Evolutionary conservation across 2,113 vertebrate genomes (phyloP).

Genomic region (Grammomys surdaster): DNA sequence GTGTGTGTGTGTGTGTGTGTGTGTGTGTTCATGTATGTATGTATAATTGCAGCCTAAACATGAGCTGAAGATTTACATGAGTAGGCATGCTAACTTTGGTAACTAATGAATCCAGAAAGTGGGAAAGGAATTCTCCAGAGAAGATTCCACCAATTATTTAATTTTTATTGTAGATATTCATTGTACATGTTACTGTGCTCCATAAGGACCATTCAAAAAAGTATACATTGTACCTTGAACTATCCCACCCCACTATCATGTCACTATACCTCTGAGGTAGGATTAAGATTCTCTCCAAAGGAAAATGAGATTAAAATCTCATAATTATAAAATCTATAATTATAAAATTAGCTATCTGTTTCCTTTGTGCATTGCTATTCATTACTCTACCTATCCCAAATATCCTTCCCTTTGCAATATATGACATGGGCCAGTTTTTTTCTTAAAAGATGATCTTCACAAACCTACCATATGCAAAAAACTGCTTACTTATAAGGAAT

Average conservation of each 20-base stretch:
- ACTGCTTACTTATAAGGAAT: not conserved
- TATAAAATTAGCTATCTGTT: not conserved
- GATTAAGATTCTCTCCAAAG: not conserved
- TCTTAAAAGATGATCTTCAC: not conserved
- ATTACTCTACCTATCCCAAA: not conserved
- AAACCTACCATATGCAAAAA: not conserved
- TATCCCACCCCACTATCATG: not conserved
- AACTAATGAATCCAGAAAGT: not conserved
- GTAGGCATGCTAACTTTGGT: not conserved
- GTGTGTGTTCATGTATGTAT: no score
- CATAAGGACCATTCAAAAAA: not conserved
- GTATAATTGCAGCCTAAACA: not conserved
- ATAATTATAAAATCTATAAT: not conserved
- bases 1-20: no score
- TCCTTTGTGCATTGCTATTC: not conserved
- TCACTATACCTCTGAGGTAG: not conserved
- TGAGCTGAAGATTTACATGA: not conserved
- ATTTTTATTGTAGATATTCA: not conserved
- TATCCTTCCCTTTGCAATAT: not conserved
- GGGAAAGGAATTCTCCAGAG: not conserved
- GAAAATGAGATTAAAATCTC: not conserved
- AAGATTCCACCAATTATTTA: not conserved
- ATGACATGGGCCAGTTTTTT: not conserved
- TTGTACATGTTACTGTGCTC: not conserved
- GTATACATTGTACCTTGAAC: not conserved